These are phyloP conservation scores for Drosophila seclusa DNA, from an alignment of 2,888 invertebrate species.

Conservation along the genomic window DNA sequence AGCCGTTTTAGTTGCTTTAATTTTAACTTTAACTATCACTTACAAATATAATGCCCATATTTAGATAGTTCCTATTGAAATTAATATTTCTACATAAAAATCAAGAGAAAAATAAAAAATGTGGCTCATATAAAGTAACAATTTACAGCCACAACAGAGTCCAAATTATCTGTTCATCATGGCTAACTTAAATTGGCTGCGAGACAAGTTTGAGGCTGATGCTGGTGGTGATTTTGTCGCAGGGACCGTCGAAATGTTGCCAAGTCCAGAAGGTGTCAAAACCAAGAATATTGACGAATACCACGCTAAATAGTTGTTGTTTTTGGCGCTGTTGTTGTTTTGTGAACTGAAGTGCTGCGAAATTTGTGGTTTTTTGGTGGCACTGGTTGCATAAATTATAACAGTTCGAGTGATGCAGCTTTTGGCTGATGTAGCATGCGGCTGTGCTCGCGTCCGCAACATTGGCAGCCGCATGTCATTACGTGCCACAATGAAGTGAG, in stretches of 20 bases:
- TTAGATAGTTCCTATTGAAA: not conserved
- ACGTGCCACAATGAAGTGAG: conserved; percentile 59
- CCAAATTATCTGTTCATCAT: not conserved
- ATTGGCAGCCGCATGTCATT: conserved; percentile 76
- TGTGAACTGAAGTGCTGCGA: conserved; percentile 44
- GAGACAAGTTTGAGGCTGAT: not conserved
- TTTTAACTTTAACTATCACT: not conserved
- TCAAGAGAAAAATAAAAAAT: not conserved
- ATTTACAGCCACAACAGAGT: not conserved
- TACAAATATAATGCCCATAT: not conserved
- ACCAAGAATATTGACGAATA: conserved; percentile 7
- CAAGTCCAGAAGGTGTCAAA: conserved; percentile 10
- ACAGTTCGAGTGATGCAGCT: conserved; percentile 24
- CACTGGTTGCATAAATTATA: conserved; percentile 51
- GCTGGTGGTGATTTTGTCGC: not conserved
- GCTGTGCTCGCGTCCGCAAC: conserved; percentile 55
- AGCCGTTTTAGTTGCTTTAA: not conserved
- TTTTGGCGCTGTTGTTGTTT: conserved; percentile 6
- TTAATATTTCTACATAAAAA: not conserved
- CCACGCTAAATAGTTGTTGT: conserved; percentile 38
- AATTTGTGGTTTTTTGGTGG: conserved; percentile 67
- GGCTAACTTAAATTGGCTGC: not conserved
- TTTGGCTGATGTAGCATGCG: conserved; percentile 20
- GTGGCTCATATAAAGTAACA: not conserved
- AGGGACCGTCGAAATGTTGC: not conserved